A percentile compares a stretch with the other conserved stretches of the same genome.
Conservation (phyloP, 2,888 invertebrate species). For the Girardia tigrina region DNA sequence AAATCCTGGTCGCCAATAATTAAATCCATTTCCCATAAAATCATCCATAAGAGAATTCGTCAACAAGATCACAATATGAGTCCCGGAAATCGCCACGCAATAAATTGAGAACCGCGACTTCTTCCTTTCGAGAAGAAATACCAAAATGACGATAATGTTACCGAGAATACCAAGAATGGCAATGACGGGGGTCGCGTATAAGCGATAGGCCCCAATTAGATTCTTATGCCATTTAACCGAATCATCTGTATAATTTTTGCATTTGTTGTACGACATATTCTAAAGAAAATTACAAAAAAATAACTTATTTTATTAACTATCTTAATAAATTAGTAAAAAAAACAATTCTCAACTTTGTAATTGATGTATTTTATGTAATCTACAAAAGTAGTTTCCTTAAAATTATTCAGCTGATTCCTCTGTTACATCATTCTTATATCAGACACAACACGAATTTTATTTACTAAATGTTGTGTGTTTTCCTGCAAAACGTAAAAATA, state of each 20-base stretch:
- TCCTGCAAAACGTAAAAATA: too few species aligned
- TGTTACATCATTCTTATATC: too few species aligned
- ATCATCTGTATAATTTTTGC: background rate
- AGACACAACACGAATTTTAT: too few species aligned
- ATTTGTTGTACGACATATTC: too few species aligned
- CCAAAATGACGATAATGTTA: slow-evolving; percentile 33
- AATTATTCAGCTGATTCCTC: too few species aligned
- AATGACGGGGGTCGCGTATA: slow-evolving; percentile 29
- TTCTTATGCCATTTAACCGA: background rate
- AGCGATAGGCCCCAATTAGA: slow-evolving; percentile 17
- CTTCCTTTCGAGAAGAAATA: slow-evolving; percentile 15
- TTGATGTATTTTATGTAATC: too few species aligned
- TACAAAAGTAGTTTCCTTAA: too few species aligned
- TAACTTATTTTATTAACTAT: too few species aligned
- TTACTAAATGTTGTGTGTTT: too few species aligned
- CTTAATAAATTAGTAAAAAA: too few species aligned
- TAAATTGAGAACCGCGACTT: slow-evolving; percentile 36
- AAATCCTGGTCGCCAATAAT: slow-evolving; percentile 26
- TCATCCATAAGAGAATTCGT: slow-evolving; percentile 37
- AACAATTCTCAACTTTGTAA: too few species aligned
- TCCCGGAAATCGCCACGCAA: slow-evolving; percentile 33
- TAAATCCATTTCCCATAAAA: slow-evolving; percentile 35
- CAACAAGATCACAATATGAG: slow-evolving; percentile 31
- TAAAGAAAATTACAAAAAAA: too few species aligned
- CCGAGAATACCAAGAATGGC: slow-evolving; percentile 32